Base-by-base conservation (phyloP, 1,140 invertebrate species). In the Aphis gossypii region DNA sequence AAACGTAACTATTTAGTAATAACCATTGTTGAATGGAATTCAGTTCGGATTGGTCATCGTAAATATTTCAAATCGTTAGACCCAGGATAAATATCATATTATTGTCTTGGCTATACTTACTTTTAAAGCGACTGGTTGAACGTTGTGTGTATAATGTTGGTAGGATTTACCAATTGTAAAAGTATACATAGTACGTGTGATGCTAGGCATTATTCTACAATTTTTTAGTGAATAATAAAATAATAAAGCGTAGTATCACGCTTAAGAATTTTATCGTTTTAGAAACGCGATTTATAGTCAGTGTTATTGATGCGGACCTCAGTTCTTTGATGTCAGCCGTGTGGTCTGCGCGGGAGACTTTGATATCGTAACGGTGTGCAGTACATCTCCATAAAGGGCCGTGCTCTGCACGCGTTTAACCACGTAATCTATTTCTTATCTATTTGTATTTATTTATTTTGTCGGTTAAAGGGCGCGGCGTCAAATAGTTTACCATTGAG, bases 361-460 rank as follows among this genome's bases (percentile, higher is more conserved):
- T 54, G 87, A 89, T 54, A 89, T 89, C 87, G 87, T 89, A 35
- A 38, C 87, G 48, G 87, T 38, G 48, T 20, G 87, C 35, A n/a
- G 20, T 89, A 89, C 54, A 54, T 89, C 46, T 89, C 48, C 87
- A 54, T 89, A 89, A 89, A 89, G n/a, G n/a, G 41, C 51, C 48
- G 87, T 54, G 48, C 44, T n/a, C 86, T 23, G 48, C 14, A 38
- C 87, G 86, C 86, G 86, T 89, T 54, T 89, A 89, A 89, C 46
- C 87, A 54, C 46, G 23, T 89, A 89, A 89, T 89, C 46, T 54
- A 89, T 89, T 89, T 54, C 48, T 89, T 89, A 89, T 89, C 87
- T 89, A 89, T 89, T 54, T 54, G 21, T 89, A 89, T 89, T 89
- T 89, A 89, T 48, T 88, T 88, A 88, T 89, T 89, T 89, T 89